These are phyloP conservation scores for Athalia rosae DNA, from an alignment of 2,888 invertebrate species.

Conservation along the genomic window DNA sequence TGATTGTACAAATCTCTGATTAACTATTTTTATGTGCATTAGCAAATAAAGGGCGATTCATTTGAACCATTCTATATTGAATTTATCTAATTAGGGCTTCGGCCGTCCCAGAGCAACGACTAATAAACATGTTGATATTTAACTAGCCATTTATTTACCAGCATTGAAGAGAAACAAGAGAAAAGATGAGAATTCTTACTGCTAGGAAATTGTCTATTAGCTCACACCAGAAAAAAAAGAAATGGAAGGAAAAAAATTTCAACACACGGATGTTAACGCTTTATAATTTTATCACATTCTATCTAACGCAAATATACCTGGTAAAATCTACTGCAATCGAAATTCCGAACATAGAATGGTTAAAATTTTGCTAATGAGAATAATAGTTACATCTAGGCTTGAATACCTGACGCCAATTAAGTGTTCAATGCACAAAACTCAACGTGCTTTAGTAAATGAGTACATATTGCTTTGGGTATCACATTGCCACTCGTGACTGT, in stretches of 20 bases:
- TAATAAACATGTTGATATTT: constrained; percentile 16
- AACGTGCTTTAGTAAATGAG: constrained; percentile 47
- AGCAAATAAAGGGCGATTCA: constrained; percentile 5
- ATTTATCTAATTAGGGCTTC: constrained; percentile 12
- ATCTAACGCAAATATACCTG: not conserved
- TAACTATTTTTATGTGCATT: constrained; percentile 32
- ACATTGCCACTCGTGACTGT: constrained; percentile 54
- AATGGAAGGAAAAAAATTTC: not conserved
- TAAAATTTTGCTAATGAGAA: not conserved
- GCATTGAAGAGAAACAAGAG: too few relatives aligned
- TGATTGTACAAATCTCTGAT: constrained; percentile 48
- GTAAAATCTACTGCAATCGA: not conserved
- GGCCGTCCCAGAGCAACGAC: not conserved
- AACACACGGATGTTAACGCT: not conserved
- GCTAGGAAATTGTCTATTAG: not conserved
- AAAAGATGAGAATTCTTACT: not conserved
- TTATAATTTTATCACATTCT: not conserved
- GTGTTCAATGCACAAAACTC: constrained; percentile 7
- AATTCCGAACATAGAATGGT: constrained; percentile 28
- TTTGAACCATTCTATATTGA: constrained; percentile 21
- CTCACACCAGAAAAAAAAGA: too few relatives aligned
- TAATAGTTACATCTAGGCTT: not conserved
- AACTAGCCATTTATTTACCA: not conserved
- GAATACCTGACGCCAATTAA: not conserved
- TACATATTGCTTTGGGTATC: constrained; percentile 62